Base-by-base conservation (phyloP, 2,888 invertebrate genomes). In the Hybos culiciformis region DNA sequence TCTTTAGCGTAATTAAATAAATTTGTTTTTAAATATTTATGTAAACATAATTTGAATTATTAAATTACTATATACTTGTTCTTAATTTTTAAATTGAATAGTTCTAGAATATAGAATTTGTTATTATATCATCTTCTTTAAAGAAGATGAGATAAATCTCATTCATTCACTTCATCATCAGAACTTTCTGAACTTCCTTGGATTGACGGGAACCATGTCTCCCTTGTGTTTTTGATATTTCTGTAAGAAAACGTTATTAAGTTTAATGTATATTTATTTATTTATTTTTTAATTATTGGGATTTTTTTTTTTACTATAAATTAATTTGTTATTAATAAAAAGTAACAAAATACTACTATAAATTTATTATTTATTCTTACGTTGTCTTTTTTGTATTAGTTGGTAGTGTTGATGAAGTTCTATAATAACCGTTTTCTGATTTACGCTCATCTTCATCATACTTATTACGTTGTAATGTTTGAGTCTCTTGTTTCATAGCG, bases 401-500 rank as follows among this genome's bases (percentile, higher is more conserved):
- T 51, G 78, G 78, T 62, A 78, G 67, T 56, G 78, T 78, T 50
- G 75, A 69, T 33, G 76, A 77, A 51, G 74, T 75, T 50, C 76
- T 68, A 59, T 77, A 77, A 59, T 75, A 76, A 49, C 71, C 68
- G 50, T 64, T 61, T 43, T 67, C 65, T 26, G 63, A 61, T 17
- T 23, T 14, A 20, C n/a, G n/a, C 39, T 63, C 62, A 37, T 61
- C 62, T 37, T 57, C 59, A 42, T 66, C 67, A 44, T 68, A 64
- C 55, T 64, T 56, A 54, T 65, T 66, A 53, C 78, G 69, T 55
- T 79, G 79, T 48, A 79, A 59, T 26, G 79, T 79, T 79, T 79
- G 79, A 3, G 78, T 79, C 60, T 78, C 77, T 45, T 76, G 76
- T 21, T 74, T 71, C 37, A 70, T 62, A 46, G 72, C 69, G 47